Conservation (phyloP, 2,888 invertebrate genomes). For the Catocala nupta region DNA sequence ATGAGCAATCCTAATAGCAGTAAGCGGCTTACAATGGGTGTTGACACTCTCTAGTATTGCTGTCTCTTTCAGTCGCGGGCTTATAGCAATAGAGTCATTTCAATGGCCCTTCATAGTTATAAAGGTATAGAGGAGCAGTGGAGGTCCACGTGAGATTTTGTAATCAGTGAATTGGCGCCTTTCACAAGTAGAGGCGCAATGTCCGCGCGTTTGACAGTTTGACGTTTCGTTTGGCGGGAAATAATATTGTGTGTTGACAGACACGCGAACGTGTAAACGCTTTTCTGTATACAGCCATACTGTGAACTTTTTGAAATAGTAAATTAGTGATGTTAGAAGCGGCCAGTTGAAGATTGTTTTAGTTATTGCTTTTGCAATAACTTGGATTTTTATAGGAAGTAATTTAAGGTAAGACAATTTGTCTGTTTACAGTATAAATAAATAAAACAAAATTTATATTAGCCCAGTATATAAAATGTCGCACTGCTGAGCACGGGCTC, state of each 20-base stretch:
- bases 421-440: too few species aligned
- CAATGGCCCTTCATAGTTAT: conserved; percentile 78
- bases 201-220: conserved; percentile 82
- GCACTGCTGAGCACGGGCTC: too few species aligned
- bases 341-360: conserved; percentile 75
- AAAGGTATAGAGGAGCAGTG: conserved; percentile 75
- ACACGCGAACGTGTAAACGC: conserved; percentile 53
- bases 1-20: conserved; percentile 83
- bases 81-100: conserved; percentile 70
- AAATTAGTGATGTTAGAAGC: conserved; percentile 75
- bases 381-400: conserved; percentile 77
- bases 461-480: too few species aligned
- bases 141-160: conserved; percentile 86
- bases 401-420: conserved; percentile 69
- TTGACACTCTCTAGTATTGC: conserved; percentile 66
- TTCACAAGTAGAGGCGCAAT: conserved; percentile 80
- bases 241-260: conserved; percentile 62
- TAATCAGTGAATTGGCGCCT: conserved; percentile 86
- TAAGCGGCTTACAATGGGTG: conserved; percentile 85
- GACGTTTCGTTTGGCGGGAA: conserved; percentile 86
- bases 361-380: conserved; percentile 84
- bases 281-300: conserved; percentile 56
- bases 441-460: too few species aligned
- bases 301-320: conserved; percentile 64
- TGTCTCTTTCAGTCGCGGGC: conserved; percentile 68